Conservation (phyloP, 2,113 vertebrate species). For the Anoplopoma fimbria region DNA sequence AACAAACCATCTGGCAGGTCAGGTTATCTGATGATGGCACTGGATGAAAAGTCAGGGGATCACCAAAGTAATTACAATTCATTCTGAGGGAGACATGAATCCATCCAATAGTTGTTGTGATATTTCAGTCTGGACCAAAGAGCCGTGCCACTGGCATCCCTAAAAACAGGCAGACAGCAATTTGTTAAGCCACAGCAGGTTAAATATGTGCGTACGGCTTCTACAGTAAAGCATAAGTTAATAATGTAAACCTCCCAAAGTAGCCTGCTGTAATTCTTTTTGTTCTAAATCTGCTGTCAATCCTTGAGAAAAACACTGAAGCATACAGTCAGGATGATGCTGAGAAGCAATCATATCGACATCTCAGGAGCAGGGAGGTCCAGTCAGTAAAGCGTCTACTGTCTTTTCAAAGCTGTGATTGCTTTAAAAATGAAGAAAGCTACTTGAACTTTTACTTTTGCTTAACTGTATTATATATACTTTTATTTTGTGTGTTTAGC, state of each 20-base stretch:
- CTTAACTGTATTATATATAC: background rate
- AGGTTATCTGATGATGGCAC: background rate
- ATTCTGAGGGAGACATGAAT: background rate
- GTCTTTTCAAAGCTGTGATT: background rate
- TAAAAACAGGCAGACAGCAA: background rate
- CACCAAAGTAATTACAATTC: background rate
- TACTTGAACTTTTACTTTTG: background rate
- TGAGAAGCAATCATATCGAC: background rate
- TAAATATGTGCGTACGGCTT: background rate
- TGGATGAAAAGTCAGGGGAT: background rate
- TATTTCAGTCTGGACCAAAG: background rate
- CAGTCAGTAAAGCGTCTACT: background rate
- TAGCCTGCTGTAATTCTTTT: background rate
- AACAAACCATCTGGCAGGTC: background rate
- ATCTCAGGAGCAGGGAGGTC: background rate
- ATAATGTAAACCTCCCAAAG: background rate
- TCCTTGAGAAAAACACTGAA: background rate
- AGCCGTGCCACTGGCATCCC: background rate
- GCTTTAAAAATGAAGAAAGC: background rate
- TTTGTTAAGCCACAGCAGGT: background rate
- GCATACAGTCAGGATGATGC: background rate
- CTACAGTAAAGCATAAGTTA: background rate
- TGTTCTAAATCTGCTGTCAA: background rate
- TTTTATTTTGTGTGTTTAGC: background rate
- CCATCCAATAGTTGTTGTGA: background rate